These are phyloP conservation scores for Drosophila quadrilineata DNA, from an alignment of 1,140 invertebrate species.

Conservation along the genomic window DNA sequence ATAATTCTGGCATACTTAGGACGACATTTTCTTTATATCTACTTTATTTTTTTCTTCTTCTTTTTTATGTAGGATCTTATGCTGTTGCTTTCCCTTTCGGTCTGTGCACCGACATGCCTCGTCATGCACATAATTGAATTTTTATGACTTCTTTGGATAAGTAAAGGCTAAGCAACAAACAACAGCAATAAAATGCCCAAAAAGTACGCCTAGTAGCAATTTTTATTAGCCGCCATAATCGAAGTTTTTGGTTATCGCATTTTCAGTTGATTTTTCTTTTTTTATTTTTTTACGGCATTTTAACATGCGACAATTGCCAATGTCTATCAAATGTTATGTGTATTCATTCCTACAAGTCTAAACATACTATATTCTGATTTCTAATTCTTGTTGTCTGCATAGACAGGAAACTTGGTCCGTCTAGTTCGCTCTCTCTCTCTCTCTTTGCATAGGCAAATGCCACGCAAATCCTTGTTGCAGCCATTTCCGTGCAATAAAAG, in stretches of 20 bases:
- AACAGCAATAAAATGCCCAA: constrained; percentile 55
- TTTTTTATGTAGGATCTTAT: constrained; percentile 40
- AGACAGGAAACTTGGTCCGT: constrained; percentile 40
- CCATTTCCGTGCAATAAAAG: constrained; percentile 71
- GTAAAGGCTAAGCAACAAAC: constrained; percentile 27
- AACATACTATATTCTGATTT: too few relatives aligned
- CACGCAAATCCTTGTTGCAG: constrained; percentile 29
- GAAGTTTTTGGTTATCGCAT: constrained; percentile 51
- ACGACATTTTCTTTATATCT: constrained; percentile 9
- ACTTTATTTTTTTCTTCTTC: constrained; percentile 39
- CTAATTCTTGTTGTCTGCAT: constrained; percentile 11
- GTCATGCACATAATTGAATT: constrained; percentile 63
- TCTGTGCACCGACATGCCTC: not conserved
- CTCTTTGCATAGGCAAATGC: not conserved
- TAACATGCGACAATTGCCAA: constrained; percentile 62
- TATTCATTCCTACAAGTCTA: constrained; percentile 10
- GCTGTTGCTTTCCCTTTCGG: constrained; percentile 13
- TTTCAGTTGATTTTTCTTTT: constrained; percentile 16
- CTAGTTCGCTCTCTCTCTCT: constrained; percentile 8
- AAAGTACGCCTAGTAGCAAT: constrained; percentile 46
- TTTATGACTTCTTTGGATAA: constrained; percentile 52
- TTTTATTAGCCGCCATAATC: constrained; percentile 69
- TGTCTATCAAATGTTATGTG: not conserved
- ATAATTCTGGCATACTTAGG: constrained; percentile 41
- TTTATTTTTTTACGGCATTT: constrained; percentile 48